Evolutionary conservation across 35 echinoderm and acorn worm species (phyloP).

Genomic region (Strongylocentrotus purpuratus): DNA sequence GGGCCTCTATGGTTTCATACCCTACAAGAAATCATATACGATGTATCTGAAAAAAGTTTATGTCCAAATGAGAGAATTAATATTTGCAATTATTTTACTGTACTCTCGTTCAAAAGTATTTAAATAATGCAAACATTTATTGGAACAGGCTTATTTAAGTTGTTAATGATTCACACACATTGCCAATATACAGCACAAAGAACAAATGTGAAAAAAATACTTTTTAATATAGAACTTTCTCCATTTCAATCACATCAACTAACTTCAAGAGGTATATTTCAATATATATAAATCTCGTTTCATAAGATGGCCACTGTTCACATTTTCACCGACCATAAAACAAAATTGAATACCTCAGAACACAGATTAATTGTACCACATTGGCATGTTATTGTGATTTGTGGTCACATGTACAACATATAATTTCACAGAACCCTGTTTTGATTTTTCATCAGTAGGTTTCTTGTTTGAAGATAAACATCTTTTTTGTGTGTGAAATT

Average conservation of each 20-base stretch:
- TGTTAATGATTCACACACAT: background rate
- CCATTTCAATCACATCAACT: background rate
- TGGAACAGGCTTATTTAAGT: no score
- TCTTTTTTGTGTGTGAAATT: background rate
- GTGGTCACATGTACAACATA: no score
- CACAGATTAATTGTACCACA: background rate
- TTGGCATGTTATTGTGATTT: background rate
- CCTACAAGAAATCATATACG: no score
- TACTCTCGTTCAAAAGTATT: no score
- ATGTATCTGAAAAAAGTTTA: no score
- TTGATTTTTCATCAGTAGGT: background rate
- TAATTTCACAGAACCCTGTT: background rate
- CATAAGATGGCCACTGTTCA: background rate
- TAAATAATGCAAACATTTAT: no score
- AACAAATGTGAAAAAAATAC: background rate
- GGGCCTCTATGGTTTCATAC: no score
- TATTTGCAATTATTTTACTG: no score
- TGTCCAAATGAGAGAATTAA: no score
- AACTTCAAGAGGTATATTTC: background rate
- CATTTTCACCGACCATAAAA: background rate
- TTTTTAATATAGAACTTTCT: background rate
- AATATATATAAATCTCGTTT: background rate
- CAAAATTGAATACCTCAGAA: background rate
- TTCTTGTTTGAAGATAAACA: background rate
- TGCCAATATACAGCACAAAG: background rate